A percentile compares a stretch with the other conserved stretches of the same genome.
Conservation (phyloP, 2,888 invertebrate genomes). For the Theretra japonica region DNA sequence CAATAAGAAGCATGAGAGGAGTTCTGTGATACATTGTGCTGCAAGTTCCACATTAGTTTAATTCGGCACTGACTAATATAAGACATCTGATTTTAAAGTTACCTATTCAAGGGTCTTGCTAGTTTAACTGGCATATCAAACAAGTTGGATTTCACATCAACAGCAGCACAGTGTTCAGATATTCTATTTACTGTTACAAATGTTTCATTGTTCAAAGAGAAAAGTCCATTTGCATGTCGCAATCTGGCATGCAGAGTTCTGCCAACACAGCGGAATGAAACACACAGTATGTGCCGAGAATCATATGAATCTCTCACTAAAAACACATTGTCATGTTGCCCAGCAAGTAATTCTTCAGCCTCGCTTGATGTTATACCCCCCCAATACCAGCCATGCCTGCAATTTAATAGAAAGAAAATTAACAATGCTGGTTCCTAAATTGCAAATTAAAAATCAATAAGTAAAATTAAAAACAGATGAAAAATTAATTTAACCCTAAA, state of each 20-base stretch:
- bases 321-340: conserved; percentile 90
- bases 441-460: not conserved
- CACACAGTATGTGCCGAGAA: conserved; percentile 87
- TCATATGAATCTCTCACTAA: conserved; percentile 90
- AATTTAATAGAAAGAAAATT: conserved; percentile 39
- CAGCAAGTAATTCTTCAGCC: conserved; percentile 87
- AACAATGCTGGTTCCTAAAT: too few relatives aligned
- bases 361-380: conserved; percentile 89
- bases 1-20: too few relatives aligned
- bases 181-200: conserved; percentile 81
- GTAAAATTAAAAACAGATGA: not conserved
- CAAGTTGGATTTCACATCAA: conserved; percentile 76
- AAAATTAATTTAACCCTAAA: not conserved
- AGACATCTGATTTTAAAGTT: conserved; percentile 32
- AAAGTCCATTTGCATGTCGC: conserved; percentile 89
- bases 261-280: conserved; percentile 89
- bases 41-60: not conserved
- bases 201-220: conserved; percentile 85
- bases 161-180: conserved; percentile 80
- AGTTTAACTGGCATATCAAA: conserved; percentile 81
- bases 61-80: not conserved
- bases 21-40: too few relatives aligned
- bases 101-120: conserved; percentile 80
- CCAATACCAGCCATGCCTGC: conserved; percentile 90
- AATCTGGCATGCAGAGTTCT: conserved; percentile 89